Conservation (phyloP, 2,113 vertebrate species). For the Bujurquina vittata region DNA sequence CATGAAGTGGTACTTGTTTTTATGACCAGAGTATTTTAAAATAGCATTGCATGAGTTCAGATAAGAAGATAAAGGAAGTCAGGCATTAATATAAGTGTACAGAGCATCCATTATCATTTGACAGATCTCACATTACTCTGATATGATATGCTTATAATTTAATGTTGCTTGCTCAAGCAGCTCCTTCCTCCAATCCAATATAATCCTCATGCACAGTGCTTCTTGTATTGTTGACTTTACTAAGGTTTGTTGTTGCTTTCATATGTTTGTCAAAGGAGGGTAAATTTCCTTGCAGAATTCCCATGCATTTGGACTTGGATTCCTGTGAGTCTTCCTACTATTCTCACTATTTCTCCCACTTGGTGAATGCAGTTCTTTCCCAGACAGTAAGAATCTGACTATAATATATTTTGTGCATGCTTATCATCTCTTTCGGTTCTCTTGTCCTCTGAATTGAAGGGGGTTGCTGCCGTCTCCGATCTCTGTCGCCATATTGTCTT, state of each 20-base stretch:
- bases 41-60: neutral
- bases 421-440: neutral
- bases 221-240: neutral
- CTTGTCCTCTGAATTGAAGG: slow-evolving; percentile 15
- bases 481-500: neutral
- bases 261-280: neutral
- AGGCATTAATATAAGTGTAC: neutral
- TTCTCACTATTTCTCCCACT: neutral
- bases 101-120: neutral
- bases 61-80: neutral
- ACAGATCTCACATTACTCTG: neutral
- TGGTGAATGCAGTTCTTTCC: neutral
- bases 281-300: neutral
- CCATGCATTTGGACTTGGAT: neutral
- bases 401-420: neutral
- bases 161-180: neutral
- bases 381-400: neutral
- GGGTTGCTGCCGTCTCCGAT: slow-evolving; percentile 4
- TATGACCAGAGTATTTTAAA: neutral
- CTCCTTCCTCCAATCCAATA: neutral
- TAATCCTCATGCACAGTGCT: neutral
- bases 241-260: neutral
- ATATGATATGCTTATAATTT: neutral
- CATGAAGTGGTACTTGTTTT: neutral
- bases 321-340: neutral